Evolutionary conservation across 2,888 invertebrate species (phyloP).

Genomic region (Lysandra bellargus): DNA sequence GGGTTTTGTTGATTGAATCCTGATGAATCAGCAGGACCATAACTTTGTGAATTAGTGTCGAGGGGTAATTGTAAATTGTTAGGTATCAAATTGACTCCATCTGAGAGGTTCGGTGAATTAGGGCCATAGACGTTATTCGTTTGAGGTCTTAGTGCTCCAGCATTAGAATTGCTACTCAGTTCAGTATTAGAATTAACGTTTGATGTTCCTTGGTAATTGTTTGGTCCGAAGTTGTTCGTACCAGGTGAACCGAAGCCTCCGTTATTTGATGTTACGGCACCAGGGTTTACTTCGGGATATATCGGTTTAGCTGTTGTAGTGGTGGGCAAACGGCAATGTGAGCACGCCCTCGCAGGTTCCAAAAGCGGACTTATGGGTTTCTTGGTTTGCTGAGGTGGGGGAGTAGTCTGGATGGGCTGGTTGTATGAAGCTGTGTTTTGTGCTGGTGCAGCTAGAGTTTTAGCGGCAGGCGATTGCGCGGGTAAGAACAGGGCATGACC

Average conservation of each 20-base stretch:
- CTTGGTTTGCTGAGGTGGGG: slow-evolving; percentile 37
- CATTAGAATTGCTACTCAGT: not conserved
- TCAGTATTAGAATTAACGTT: not conserved
- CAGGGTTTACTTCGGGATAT: slow-evolving; percentile 35
- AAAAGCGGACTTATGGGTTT: slow-evolving; percentile 35
- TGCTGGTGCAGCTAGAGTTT: not conserved
- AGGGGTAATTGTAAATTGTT: slow-evolving; percentile 15
- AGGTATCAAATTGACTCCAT: not conserved
- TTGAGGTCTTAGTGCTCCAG: not conserved
- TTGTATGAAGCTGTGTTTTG: not conserved
- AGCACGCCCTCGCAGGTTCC: slow-evolving; percentile 73
- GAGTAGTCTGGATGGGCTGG: not conserved
- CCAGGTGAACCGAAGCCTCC: slow-evolving; percentile 22
- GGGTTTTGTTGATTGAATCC: slow-evolving; percentile 33
- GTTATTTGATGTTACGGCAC: not conserved
- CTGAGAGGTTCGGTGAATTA: slow-evolving; percentile 5
- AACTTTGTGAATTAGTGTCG: slow-evolving; percentile 4
- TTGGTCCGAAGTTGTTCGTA: not conserved
- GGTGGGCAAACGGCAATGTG: slow-evolving; percentile 81
- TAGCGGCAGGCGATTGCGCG: slow-evolving; percentile 42
- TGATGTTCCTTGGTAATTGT: not conserved
- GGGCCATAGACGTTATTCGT: not conserved
- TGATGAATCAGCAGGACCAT: slow-evolving; percentile 4
- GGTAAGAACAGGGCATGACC: slow-evolving; percentile 59
- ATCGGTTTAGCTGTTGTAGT: slow-evolving; percentile 63